Evolutionary conservation across 2,113 vertebrate genomes (phyloP).

Genomic region (Leptobrachium leishanense): DNA sequence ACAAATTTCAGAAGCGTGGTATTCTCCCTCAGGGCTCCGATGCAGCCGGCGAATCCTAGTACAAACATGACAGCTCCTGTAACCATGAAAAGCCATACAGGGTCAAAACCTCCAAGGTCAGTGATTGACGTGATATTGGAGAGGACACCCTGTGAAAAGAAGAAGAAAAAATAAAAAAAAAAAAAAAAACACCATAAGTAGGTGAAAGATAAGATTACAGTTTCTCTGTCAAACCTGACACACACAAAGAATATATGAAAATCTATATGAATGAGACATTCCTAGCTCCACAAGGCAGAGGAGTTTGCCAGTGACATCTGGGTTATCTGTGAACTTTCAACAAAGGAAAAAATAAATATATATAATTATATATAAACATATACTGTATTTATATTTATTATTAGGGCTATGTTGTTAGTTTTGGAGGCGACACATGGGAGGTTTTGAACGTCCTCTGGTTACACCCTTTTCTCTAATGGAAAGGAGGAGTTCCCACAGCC

Average conservation of each 20-base stretch:
- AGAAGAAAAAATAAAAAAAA: not conserved
- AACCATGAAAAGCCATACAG: slow-evolving; percentile 91
- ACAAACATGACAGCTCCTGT: slow-evolving; percentile 88
- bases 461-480: not conserved
- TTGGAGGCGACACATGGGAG: not conserved
- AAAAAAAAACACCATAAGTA: not conserved
- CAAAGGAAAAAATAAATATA: not conserved
- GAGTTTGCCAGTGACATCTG: not conserved
- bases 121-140: slow-evolving; percentile 89
- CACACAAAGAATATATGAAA: no score
- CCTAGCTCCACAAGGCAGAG: no score
- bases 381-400: not conserved
- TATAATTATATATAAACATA: no score
- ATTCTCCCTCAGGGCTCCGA: slow-evolving; percentile 89
- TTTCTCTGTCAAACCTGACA: no score
- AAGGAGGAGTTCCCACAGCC: not conserved
- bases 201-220: not conserved
- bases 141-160: slow-evolving; percentile 76
- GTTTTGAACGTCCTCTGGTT: not conserved
- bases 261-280: no score
- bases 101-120: slow-evolving; percentile 87
- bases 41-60: slow-evolving; percentile 87
- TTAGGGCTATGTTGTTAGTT: not conserved
- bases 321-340: not conserved
- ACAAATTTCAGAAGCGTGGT: slow-evolving; percentile 90